Evolutionary conservation across 2,888 invertebrate genomes (phyloP), one percentile per base, ranked within the genome.

Genomic region (Plebejus anna): DNA sequence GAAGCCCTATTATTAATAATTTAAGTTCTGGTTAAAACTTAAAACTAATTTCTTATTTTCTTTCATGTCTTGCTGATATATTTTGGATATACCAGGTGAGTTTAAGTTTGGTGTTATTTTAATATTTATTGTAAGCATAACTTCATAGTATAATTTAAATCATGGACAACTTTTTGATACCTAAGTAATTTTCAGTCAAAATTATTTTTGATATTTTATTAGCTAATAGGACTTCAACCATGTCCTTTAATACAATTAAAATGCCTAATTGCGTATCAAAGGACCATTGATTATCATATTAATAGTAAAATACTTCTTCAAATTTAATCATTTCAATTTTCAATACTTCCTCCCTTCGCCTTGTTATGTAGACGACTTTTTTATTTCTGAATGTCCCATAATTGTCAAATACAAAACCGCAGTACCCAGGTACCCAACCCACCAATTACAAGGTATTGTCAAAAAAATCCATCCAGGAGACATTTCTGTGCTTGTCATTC

Each of bases 381-480:
- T 22, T 51, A 51, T 28, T 55, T 55, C 5, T 91, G 78, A 81
- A 82, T 79, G 79, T 81, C 81, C 83, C 82, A 81, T 81, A 78
- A 82, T 83, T 83, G 83, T 83, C 78, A 79, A 75, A 83, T 82
- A 93, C 92, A 92, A 93, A 89, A 89, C 90, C 87, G 82, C 83
- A 84, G 82, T 84, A 85, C 89, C 93, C 94, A 94, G 94, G 94
- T 94, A 94, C 90, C 93, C 91, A 90, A 90, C 94, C 94, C 92
- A 94, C 93, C 94, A 94, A 94, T 94, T 94, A 94, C 89, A 66
- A 82, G 80, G 85, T 84, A 93, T 93, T 93, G 91, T 93, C 85
- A 83, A 85, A 86, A 89, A 90, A 92, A 91, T 83, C 83, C 84
- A 89, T 88, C 90, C 87, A 86, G 86, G 92, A 88, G 93, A 94